Base-by-base conservation (phyloP, 53 echinoderm and acorn worm species). In the Patiria pectinifera region DNA sequence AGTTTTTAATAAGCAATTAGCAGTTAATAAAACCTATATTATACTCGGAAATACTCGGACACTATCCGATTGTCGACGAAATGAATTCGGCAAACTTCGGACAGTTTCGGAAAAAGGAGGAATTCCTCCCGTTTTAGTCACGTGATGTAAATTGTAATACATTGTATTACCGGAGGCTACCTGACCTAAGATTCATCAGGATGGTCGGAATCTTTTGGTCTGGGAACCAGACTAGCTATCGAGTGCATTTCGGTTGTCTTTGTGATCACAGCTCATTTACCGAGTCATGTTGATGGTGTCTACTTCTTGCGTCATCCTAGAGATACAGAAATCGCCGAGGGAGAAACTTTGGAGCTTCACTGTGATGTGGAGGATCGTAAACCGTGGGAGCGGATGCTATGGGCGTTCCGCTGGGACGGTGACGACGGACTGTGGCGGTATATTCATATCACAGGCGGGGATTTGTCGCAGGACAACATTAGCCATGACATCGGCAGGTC, bases 391-490 rank as follows among this genome's bases (percentile, higher is more conserved):
- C 74, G 75, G 11, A 6, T 87, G 60, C 58, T 71, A 6, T 87
- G 87, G 87, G 87, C 87, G 12, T 58, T 76, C 58, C 87, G 77
- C 14, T 87, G 87, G 87, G 76, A 87, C 9, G 53, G 24, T 26
- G 59, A 49, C 43, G 87, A 87, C 24, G 58, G 76, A 14, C 87
- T 87, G 22, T 87, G 87, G 87, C 87, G 87, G 76, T 87, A 87
- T 53, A 76, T 87, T 72, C 48, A 76, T 5, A 19, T 84, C 16
- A 11, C 18, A 26, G 76, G 76, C n/a, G 22, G 21, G 53, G 45
- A 71, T 45, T 21, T 85, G 23, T 22, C 23, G 11, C 85, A 85
- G 2, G 46, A 47, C n/a, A 47, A 7, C 4, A 85, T 85, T 26
- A 70, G 19, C 22, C 23, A 87, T 87, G 76, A 76, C 59, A 75